Evolutionary conservation across 2,888 invertebrate genomes (phyloP).

Genomic region (Sinodicranocentrus sp.): DNA sequence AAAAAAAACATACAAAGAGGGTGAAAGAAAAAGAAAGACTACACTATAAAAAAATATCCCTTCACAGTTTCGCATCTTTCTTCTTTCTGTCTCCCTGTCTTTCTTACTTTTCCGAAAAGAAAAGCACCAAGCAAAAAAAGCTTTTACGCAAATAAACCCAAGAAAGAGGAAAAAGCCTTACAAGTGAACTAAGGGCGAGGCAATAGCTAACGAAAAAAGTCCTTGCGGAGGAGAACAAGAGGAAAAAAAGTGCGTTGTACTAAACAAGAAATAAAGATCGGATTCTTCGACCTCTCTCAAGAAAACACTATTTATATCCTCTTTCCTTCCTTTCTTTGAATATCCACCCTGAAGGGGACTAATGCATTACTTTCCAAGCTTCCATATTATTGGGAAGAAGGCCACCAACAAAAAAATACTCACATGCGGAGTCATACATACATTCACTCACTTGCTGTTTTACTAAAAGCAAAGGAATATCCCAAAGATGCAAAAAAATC

Average conservation of each 20-base stretch:
- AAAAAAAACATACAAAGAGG: neutral
- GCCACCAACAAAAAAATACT: too few species aligned
- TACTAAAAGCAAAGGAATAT: too few species aligned
- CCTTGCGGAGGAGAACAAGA: neutral
- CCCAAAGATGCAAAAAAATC: too few species aligned
- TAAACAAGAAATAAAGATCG: slow-evolving; percentile 25
- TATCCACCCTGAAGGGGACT: too few species aligned
- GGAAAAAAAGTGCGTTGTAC: slow-evolving; percentile 25
- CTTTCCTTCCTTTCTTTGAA: neutral
- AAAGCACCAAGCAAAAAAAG: slow-evolving; percentile 35
- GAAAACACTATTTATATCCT: slow-evolving; percentile 14
- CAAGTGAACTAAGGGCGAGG: too few species aligned
- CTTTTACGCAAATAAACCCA: slow-evolving; percentile 62
- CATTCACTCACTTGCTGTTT: too few species aligned
- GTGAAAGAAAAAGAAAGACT: too few species aligned
- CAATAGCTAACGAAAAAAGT: neutral
- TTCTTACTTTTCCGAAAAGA: neutral
- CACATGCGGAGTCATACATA: too few species aligned
- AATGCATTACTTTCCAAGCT: too few species aligned
- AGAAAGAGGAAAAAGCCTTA: slow-evolving; percentile 20
- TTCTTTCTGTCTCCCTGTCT: slow-evolving; percentile 9
- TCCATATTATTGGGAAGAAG: too few species aligned
- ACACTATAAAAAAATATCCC: too few species aligned
- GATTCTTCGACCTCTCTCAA: slow-evolving; percentile 18
- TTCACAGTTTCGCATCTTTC: slow-evolving; percentile 9